Evolutionary conservation across 2,888 invertebrate species (phyloP).

Genomic region (Tholera decimalis): DNA sequence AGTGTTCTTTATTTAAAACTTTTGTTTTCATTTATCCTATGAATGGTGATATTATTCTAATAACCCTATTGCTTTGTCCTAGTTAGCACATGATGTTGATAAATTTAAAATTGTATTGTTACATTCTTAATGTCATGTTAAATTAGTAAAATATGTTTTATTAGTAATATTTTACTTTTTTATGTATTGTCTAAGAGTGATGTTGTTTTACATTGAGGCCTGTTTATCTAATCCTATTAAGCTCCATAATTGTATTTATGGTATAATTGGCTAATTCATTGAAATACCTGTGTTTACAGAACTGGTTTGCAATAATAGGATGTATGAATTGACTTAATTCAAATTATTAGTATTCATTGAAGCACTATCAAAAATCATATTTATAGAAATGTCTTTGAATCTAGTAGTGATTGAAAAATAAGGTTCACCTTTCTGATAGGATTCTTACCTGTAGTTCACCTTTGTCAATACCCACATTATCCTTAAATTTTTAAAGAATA

Average conservation of each 20-base stretch:
- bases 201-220: background rate
- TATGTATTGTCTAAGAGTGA: background rate
- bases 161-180: background rate
- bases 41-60: slow-evolving; percentile 11
- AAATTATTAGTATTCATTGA: background rate
- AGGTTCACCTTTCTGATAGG: slow-evolving; percentile 9
- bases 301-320: background rate
- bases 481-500: too few relatives aligned
- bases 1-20: background rate
- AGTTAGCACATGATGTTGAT: background rate
- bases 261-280: slow-evolving; percentile 4
- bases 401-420: background rate
- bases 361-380: background rate
- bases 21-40: background rate
- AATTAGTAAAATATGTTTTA: background rate
- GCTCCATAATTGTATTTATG: background rate
- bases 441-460: slow-evolving; percentile 16
- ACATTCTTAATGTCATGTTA: background rate
- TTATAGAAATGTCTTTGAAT: background rate
- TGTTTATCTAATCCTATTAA: background rate
- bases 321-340: background rate
- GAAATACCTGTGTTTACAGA: background rate
- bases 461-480: background rate
- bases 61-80: background rate
- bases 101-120: background rate